Evolutionary conservation across 2,888 invertebrate genomes (phyloP).

Genomic region (Acanthopleura granulata): DNA sequence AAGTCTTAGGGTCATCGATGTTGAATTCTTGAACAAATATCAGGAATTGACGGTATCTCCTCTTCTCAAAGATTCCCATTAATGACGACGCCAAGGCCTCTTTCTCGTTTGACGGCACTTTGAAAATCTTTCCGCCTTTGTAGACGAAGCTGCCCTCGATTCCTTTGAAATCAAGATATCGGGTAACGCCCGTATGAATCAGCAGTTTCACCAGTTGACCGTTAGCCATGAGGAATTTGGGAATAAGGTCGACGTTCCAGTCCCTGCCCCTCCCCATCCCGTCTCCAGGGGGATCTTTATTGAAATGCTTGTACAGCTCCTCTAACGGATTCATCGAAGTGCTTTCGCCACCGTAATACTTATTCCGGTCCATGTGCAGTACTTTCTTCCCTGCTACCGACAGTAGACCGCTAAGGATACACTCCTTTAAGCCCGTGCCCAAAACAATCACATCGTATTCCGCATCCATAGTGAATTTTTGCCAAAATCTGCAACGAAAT

Average conservation of each 20-base stretch:
- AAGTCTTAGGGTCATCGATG: constrained; percentile 91
- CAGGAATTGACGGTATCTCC: constrained; percentile 96
- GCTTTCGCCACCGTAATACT: constrained; percentile 99
- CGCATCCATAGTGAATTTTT: constrained; percentile 87
- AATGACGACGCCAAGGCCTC: constrained; percentile 92
- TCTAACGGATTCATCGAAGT: constrained; percentile 99
- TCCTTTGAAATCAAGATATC: constrained; percentile 98
- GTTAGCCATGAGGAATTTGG: constrained; percentile 99
- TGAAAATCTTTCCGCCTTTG: constrained; percentile 92
- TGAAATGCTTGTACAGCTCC: constrained; percentile 74
- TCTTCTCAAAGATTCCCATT: constrained; percentile 99
- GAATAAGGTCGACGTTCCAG: constrained; percentile 99
- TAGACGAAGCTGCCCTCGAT: constrained; percentile 99
- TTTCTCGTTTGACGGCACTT: constrained; percentile 98
- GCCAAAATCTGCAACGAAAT: too few relatives aligned
- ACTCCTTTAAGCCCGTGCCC: constrained; percentile 99
- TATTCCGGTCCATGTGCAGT: constrained; percentile 99
- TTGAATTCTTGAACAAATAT: constrained; percentile 95
- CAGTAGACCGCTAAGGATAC: constrained; percentile 98
- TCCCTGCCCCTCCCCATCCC: constrained; percentile 79
- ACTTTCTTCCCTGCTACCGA: constrained; percentile 99
- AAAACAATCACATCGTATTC: constrained; percentile 99
- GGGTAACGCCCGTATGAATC: constrained; percentile 98
- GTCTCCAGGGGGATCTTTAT: constrained; percentile 39
- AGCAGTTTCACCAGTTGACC: constrained; percentile 95